phyloP scores from a whole-genome alignment of 2,888 invertebrate species.

The Timema cristinae region DNA sequence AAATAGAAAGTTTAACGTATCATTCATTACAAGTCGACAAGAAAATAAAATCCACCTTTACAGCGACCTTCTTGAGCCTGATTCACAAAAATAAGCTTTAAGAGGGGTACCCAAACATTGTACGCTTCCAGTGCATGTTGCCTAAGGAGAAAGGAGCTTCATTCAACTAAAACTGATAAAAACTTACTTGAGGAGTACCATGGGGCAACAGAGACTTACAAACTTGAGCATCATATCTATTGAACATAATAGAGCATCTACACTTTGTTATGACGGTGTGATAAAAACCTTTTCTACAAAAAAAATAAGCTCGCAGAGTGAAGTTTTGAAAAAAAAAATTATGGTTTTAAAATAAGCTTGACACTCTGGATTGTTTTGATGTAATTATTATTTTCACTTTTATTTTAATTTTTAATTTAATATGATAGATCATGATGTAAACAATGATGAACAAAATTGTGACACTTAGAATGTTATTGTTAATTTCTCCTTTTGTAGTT shows the following conservation, averaged over 20 bases:
- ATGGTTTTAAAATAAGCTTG: no score
- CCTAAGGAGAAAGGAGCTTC: background rate
- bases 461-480: no score
- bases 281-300: background rate
- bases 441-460: no score
- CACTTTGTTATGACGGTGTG: background rate
- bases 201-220: background rate
- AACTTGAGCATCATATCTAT: conserved; percentile 1
- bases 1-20: background rate
- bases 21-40: background rate
- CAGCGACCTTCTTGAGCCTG: background rate
- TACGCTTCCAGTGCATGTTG: background rate
- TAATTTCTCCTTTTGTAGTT: no score
- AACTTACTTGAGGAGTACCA: background rate
- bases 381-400: no score
- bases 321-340: no score
- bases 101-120: background rate
- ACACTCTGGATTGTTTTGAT: no score
- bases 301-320: no score
- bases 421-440: no score
- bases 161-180: background rate
- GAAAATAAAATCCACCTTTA: background rate
- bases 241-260: background rate
- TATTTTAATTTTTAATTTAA: no score
- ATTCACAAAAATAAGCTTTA: background rate